Conservation (phyloP, 2,888 invertebrate species). For the Agrypnus murinus region DNA sequence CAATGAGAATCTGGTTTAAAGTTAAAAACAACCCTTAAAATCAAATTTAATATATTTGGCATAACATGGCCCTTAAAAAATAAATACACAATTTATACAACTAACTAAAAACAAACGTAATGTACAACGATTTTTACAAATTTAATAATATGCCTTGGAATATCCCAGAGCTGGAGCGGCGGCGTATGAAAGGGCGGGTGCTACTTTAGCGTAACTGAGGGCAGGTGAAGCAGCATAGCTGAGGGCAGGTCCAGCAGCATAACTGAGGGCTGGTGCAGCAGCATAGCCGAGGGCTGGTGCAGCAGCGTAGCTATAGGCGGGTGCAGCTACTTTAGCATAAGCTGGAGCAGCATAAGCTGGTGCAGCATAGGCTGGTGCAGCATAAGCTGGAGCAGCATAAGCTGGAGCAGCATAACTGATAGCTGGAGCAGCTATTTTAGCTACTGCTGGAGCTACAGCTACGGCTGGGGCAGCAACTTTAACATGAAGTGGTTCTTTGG, state of each 20-base stretch:
- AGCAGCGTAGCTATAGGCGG: slow-evolving; percentile 31
- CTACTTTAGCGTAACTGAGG: neutral
- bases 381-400: slow-evolving; percentile 66
- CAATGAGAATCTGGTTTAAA: too few relatives aligned
- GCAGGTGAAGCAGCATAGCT: slow-evolving; percentile 34
- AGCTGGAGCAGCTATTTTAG: slow-evolving; percentile 64
- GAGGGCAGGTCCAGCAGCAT: slow-evolving; percentile 26
- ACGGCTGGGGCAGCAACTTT: slow-evolving; percentile 65
- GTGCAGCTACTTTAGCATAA: slow-evolving; percentile 9
- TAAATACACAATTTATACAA: neutral
- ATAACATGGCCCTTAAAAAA: too few relatives aligned
- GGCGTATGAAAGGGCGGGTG: neutral
- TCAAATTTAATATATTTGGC: too few relatives aligned
- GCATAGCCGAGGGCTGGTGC: slow-evolving; percentile 55
- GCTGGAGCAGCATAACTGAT: slow-evolving; percentile 58
- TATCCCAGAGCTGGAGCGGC: neutral
- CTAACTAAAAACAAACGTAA: too few relatives aligned
- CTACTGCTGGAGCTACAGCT: slow-evolving; percentile 63
- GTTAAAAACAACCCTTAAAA: too few relatives aligned
- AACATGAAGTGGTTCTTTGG: slow-evolving; percentile 70
- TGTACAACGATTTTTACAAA: too few relatives aligned
- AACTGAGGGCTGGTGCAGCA: slow-evolving; percentile 32
- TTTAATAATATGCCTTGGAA: too few relatives aligned
- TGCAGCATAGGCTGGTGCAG: slow-evolving; percentile 57
- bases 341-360: slow-evolving; percentile 35